A percentile compares a stretch with the other conserved stretches of the same genome.
Evolutionary conservation across 2,797 vertebrate species (phyloP).

Genomic region (Pangasius larnaudii): DNA sequence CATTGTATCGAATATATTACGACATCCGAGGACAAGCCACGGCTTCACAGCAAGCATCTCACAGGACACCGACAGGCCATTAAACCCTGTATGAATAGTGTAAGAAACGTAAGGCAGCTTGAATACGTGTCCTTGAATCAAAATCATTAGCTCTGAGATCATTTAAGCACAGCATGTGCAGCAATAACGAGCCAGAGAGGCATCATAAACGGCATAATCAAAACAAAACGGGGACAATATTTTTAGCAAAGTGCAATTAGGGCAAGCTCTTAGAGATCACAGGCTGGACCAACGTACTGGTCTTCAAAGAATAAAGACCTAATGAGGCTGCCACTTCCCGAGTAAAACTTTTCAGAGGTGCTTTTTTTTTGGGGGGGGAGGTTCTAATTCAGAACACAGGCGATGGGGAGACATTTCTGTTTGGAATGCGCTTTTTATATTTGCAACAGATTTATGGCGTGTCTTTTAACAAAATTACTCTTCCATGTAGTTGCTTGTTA

Average conservation of each 20-base stretch:
- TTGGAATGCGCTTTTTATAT: not conserved
- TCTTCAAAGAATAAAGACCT: not conserved
- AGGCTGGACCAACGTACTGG: not conserved
- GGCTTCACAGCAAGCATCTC: not conserved
- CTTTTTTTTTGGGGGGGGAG: not conserved
- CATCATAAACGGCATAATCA: not conserved
- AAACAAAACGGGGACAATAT: conserved; percentile 2
- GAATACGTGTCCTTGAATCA: not conserved
- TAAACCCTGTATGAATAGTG: not conserved
- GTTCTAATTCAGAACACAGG: not conserved
- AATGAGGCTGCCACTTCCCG: not conserved
- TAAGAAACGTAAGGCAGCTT: not conserved
- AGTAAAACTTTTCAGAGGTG: not conserved
- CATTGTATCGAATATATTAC: not conserved
- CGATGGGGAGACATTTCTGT: not conserved
- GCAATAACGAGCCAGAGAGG: not conserved
- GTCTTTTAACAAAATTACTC: not conserved
- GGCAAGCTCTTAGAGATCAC: not conserved
- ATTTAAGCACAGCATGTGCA: not conserved
- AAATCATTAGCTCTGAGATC: not conserved
- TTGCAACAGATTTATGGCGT: not conserved
- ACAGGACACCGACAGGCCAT: not conserved
- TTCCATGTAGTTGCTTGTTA: not conserved
- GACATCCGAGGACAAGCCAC: not conserved
- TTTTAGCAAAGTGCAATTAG: conserved; percentile 12